Percentiles rank a stretch among this genome's conserved stretches.
Evolutionary conservation across 2,113 vertebrate genomes (phyloP).

Genomic region (Trichechus manatus): DNA sequence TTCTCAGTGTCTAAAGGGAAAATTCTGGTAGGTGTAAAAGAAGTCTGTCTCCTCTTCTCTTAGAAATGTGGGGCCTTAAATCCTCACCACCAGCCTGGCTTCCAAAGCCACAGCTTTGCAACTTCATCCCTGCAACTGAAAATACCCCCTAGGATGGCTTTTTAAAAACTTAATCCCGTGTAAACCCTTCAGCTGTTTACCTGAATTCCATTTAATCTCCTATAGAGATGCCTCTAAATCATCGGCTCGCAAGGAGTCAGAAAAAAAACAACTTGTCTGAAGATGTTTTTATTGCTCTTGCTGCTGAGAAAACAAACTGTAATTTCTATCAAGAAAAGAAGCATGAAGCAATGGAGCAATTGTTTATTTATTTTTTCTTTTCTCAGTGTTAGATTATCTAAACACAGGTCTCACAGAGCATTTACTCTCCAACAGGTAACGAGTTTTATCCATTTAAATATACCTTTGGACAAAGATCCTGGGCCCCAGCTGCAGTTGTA

Average conservation of each 20-base stretch:
- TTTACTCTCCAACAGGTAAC: conserved; percentile 69
- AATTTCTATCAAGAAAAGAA: conserved; percentile 60
- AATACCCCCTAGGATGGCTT: conserved; percentile 42
- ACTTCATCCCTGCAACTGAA: conserved; percentile 46
- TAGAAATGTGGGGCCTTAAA: not conserved
- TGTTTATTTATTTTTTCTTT: not conserved
- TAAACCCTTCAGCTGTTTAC: conserved; percentile 80
- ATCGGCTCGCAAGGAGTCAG: conserved; percentile 52
- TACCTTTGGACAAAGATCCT: not conserved
- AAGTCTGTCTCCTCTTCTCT: not conserved
- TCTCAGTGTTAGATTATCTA: conserved; percentile 53
- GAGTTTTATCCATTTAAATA: conserved; percentile 58
- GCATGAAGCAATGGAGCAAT: conserved; percentile 26
- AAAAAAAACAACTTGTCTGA: not conserved
- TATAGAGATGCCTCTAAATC: conserved; percentile 62
- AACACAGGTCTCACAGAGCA: conserved; percentile 41
- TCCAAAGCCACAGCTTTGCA: not conserved
- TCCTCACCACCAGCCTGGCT: not conserved
- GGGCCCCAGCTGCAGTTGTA: not conserved
- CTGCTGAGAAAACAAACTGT: conserved; percentile 59
- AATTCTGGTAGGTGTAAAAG: not conserved
- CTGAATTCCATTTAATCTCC: conserved; percentile 81
- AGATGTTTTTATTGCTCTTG: conserved; percentile 61
- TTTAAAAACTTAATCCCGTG: conserved; percentile 60
- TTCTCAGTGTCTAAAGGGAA: not conserved